phyloP scores from a whole-genome alignment of 1,140 invertebrate genomes.

The Drosophila kikkawai region DNA sequence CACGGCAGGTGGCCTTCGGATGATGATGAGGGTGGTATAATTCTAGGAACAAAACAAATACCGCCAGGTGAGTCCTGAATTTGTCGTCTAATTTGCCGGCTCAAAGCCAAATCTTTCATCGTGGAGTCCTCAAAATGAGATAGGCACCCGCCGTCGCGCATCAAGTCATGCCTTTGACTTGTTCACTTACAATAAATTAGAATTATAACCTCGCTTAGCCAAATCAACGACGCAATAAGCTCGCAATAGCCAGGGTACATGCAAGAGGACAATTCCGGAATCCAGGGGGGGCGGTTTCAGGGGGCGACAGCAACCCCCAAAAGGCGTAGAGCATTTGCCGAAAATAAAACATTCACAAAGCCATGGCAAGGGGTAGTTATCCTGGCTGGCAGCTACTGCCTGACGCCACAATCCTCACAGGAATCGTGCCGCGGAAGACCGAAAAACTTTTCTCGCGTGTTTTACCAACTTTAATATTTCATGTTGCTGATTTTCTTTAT shows the following conservation, averaged over 20 bases:
- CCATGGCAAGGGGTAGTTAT: conserved; percentile 54
- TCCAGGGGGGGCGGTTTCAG: neutral
- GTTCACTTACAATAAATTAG: conserved; percentile 75
- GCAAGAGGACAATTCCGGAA: conserved; percentile 65
- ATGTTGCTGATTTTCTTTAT: conserved; percentile 81
- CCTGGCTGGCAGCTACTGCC: conserved; percentile 16
- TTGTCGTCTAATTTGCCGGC: conserved; percentile 29
- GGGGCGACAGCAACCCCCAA: conserved; percentile 60
- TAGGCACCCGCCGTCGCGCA: conserved; percentile 3
- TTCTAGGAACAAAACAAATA: conserved; percentile 11
- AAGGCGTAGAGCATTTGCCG: conserved; percentile 38
- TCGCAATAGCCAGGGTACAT: conserved; percentile 64
- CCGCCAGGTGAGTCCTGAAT: conserved; percentile 17
- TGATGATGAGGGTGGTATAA: neutral
- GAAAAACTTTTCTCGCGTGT: conserved; percentile 78
- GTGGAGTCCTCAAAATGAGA: conserved; percentile 5
- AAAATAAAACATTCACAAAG: conserved; percentile 47
- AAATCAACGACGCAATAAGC: conserved; percentile 81
- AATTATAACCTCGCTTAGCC: conserved; percentile 79
- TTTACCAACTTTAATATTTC: conserved; percentile 81
- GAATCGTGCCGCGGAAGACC: conserved; percentile 42
- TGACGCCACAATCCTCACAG: conserved; percentile 37
- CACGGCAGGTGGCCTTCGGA: conserved; percentile 27
- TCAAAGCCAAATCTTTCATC: conserved; percentile 2
- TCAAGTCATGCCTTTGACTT: conserved; percentile 50